phyloP scores from a whole-genome alignment of 2,113 vertebrate genomes.

The Cyphomyrus plagiostoma region DNA sequence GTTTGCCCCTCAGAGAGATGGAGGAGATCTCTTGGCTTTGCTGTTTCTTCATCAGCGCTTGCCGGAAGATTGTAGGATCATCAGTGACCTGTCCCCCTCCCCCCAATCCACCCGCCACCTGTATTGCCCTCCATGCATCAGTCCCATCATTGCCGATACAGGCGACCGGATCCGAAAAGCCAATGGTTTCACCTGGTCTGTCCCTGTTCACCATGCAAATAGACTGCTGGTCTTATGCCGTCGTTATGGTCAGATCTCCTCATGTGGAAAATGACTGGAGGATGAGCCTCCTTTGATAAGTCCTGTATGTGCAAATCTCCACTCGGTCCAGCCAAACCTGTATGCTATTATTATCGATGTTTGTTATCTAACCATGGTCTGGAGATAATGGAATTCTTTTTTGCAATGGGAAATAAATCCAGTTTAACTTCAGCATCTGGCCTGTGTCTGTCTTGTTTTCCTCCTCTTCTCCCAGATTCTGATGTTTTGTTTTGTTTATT shows the following conservation, averaged over 20 bases:
- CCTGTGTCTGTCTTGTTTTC: constrained; percentile 46
- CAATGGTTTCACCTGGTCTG: constrained; percentile 44
- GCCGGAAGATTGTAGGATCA: neutral
- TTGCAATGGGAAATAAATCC: constrained; percentile 78
- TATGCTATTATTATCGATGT: constrained; percentile 99
- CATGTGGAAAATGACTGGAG: constrained; percentile 78
- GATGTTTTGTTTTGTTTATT: constrained; percentile 35
- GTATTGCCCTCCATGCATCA: constrained; percentile 20
- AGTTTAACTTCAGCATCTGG: constrained; percentile 72
- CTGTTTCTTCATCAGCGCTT: neutral
- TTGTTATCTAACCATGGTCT: constrained; percentile 94
- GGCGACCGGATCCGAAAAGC: constrained; percentile 45
- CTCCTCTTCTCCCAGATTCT: constrained; percentile 56
- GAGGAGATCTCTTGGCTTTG: neutral
- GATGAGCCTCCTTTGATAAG: constrained; percentile 73
- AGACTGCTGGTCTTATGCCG: constrained; percentile 92
- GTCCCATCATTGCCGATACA: constrained; percentile 36
- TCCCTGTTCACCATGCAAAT: constrained; percentile 67
- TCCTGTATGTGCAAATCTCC: constrained; percentile 71
- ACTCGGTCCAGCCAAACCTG: constrained; percentile 85
- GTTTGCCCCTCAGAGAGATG: neutral
- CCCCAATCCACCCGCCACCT: neutral
- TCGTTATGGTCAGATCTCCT: constrained; percentile 80
- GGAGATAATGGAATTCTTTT: constrained; percentile 94
- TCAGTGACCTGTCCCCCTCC: neutral